These are phyloP conservation scores for Cheilosia variabilis DNA, from an alignment of 2,888 invertebrate genomes.

Conservation along the genomic window DNA sequence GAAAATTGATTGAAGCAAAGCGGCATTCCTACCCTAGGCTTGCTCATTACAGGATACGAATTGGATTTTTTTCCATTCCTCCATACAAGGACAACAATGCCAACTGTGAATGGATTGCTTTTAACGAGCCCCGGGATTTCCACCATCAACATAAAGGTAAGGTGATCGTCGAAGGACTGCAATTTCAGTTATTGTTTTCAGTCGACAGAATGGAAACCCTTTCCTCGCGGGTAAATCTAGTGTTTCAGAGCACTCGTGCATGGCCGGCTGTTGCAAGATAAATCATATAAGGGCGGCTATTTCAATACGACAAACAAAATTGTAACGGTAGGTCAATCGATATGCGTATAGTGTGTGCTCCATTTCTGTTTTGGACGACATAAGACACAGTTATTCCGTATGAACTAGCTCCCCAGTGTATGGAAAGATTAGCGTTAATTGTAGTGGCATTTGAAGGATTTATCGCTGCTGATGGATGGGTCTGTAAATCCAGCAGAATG, in stretches of 20 bases:
- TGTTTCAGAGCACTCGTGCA: slow-evolving; percentile 53
- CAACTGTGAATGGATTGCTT: slow-evolving; percentile 41
- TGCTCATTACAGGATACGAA: slow-evolving; percentile 56
- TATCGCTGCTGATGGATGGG: slow-evolving; percentile 43
- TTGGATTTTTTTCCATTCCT: slow-evolving; percentile 28
- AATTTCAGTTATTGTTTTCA: slow-evolving; percentile 45
- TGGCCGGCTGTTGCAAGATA: slow-evolving; percentile 28
- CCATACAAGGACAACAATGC: slow-evolving; percentile 41
- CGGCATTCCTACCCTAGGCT: slow-evolving; percentile 35
- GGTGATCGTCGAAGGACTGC: slow-evolving; percentile 60
- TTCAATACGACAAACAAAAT: background rate
- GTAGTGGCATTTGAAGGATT: slow-evolving; percentile 24
- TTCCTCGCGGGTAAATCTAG: slow-evolving; percentile 17
- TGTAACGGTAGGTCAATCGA: slow-evolving; percentile 39
- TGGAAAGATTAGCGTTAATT: slow-evolving; percentile 35
- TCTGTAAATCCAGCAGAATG: background rate
- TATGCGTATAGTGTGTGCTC: background rate
- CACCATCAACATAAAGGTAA: slow-evolving; percentile 53
- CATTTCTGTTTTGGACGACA: background rate
- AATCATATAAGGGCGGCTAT: background rate
- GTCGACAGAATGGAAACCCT: slow-evolving; percentile 45
- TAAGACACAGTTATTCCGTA: background rate
- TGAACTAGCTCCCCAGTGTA: slow-evolving; percentile 4
- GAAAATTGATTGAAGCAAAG: slow-evolving; percentile 53
- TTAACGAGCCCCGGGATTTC: slow-evolving; percentile 67